A percentile compares a stretch with the other conserved stretches of the same genome.
These are phyloP conservation scores for Barnardius zonarius DNA, from an alignment of 2,113 vertebrate species.

Conservation along the genomic window DNA sequence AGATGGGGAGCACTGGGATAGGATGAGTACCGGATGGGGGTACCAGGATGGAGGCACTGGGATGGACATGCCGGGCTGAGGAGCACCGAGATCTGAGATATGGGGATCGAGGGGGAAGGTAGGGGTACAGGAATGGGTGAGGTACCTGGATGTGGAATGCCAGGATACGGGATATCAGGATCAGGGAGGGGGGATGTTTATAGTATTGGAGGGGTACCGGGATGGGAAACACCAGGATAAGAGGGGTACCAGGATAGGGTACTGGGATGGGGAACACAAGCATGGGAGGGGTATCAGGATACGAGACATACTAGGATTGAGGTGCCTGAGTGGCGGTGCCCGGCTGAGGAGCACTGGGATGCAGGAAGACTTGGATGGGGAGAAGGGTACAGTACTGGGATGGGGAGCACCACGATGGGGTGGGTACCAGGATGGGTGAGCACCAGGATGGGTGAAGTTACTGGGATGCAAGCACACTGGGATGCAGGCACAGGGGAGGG, in stretches of 20 bases:
- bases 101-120: accelerated
- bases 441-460: neutral
- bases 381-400: neutral
- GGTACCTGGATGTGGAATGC: accelerated
- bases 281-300: neutral
- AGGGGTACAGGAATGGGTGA: no score
- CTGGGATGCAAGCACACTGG: accelerated
- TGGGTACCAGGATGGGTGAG: neutral
- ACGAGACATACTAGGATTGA: neutral
- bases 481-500: neutral
- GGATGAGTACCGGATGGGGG: no score
- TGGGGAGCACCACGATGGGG: neutral
- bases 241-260: neutral
- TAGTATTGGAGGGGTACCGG: accelerated
- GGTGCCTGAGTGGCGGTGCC: neutral
- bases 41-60: accelerated
- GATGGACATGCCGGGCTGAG: neutral
- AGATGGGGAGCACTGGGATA: neutral
- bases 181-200: neutral
- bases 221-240: accelerated
- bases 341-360: neutral
- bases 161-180: accelerated
- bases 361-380: neutral
- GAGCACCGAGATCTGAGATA: neutral
- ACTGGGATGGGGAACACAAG: no score